Evolutionary conservation across 1,140 invertebrate genomes (phyloP), one percentile per base, ranked within the genome.

Genomic region (Philopotamus ludificatus): DNA sequence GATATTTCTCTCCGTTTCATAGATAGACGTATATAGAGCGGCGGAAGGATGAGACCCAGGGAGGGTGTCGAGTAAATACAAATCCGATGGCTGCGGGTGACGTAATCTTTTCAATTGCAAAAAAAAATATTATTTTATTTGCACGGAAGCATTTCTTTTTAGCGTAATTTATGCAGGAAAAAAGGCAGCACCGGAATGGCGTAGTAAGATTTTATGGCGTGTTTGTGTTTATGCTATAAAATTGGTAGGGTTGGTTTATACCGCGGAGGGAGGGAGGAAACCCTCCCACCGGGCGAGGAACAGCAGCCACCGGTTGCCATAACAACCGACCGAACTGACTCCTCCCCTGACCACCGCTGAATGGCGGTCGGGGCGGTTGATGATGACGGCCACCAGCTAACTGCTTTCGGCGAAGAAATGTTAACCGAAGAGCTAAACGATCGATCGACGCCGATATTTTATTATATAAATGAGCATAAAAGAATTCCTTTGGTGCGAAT

Each of bases 301-400:
- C 1, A 28, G 34, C 54, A 60, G 57, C 57, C 42, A 22, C 57
- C 39, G 16, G 66, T 67, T 47, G 42, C 47, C 61, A 67, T 67
- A 47, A 55, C 60, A 34, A 67, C 66, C 66, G 53, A 42, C 50
- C 51, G 54, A 23, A 25, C 65, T 61, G 44, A 54, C 26, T 61
- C 59, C 53, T 53, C 59, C 55, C 65, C 57, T 39, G 57, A 39
- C 57, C 57, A 47, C 44, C 44, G 57, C 57, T n/a, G 57, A 60
- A 60, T 60, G 57, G 57, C 57, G 57, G 57, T 18, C 23, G 44
- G 44, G 44, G 15, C 41, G 41, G 41, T 34, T 57, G 53, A 10
- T 26, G 57, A 47, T 42, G 57, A 60, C 57, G 23, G 28, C 21
- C 57, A 41, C 25, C 47, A n/a, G n/a, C 57, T 60, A 47, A 60